Evolutionary conservation across 1,140 invertebrate species (phyloP), one percentile per base, ranked within the genome.

Genomic region (Oncopeltus fasciatus): DNA sequence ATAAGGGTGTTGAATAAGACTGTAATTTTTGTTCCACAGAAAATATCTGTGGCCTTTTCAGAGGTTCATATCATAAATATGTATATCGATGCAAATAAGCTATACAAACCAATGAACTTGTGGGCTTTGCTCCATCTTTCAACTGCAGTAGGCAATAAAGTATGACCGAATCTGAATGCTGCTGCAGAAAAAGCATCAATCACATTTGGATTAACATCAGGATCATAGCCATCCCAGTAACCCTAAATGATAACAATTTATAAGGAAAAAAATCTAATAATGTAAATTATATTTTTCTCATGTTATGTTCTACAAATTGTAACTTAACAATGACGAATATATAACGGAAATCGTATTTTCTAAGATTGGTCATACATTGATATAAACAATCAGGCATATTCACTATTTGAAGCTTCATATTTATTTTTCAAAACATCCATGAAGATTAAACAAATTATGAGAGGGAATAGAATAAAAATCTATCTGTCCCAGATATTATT

Each of bases 91-190:
- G 11, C 9, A 14, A n/a, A 26, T 8, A 31, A 11, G 14, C 9
- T 8, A 60, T 59, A 56, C 16, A 77, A 77, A 87, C 87, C 86
- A 62, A 94, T 92, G 70, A 92, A 94, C 75, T 93, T 91, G 69
- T 94, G 90, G 31, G 87, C 88, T 75, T 92, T 87, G 79, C 72
- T 92, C 89, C 28, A 92, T 77, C 70, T 60, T 62, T 70, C 70
- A 5, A 70, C 62, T 0, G 68, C 62, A 24, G 67, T 68, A 12
- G 68, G 78, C 24, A 85, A 72, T 24, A 95, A 73, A 0, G 90
- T 92, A 69, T 95, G 91, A 1, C 91, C 91, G 68, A 95, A 93
- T 70, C 91, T 80, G 71, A 90, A 92, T 16, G 90, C 91, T 31
- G 90, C 90, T 16, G 90, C 80, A 2, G 78, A 77, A 70, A 85